A percentile compares a stretch with the other conserved stretches of the same genome.
These are phyloP conservation scores for Diorhabda carinulata DNA, from an alignment of 1,140 invertebrate genomes.

Conservation along the genomic window DNA sequence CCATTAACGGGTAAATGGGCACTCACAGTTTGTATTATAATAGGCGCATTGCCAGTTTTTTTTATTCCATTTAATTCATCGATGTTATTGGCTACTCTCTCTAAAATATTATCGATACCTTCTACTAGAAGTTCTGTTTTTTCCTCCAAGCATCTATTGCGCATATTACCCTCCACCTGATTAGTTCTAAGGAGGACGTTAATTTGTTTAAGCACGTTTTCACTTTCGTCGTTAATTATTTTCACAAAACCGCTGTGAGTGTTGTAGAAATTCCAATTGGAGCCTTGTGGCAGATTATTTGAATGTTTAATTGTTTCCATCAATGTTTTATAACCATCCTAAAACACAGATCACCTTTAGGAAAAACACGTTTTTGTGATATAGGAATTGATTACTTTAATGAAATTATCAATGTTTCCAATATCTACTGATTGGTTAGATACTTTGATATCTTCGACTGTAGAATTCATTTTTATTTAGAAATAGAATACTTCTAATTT, in stretches of 20 bases:
- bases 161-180: conserved; percentile 59
- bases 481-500: no score
- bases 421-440: no score
- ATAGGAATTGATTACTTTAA: no score
- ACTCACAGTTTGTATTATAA: conserved; percentile 49
- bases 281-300: conserved; percentile 64
- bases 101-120: conserved; percentile 76
- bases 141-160: conserved; percentile 59
- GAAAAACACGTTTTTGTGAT: no score
- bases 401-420: no score
- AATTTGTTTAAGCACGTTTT: conserved; percentile 53
- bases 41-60: conserved; percentile 51
- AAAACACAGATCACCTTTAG: conserved; percentile 28
- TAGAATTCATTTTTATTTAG: no score
- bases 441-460: no score
- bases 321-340: conserved; percentile 56
- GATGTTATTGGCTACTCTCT: conserved; percentile 68
- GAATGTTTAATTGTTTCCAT: conserved; percentile 62
- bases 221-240: conserved; percentile 56
- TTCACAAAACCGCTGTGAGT: conserved; percentile 66
- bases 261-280: conserved; percentile 65
- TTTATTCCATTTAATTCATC: conserved; percentile 68
- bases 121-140: conserved; percentile 72
- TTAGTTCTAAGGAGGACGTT: conserved; percentile 57
- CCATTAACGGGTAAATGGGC: conserved; percentile 42